Evolutionary conservation across 2,797 vertebrate species (phyloP), one percentile per base, ranked within the genome.

Genomic region (Hoplostethus mediterraneus): DNA sequence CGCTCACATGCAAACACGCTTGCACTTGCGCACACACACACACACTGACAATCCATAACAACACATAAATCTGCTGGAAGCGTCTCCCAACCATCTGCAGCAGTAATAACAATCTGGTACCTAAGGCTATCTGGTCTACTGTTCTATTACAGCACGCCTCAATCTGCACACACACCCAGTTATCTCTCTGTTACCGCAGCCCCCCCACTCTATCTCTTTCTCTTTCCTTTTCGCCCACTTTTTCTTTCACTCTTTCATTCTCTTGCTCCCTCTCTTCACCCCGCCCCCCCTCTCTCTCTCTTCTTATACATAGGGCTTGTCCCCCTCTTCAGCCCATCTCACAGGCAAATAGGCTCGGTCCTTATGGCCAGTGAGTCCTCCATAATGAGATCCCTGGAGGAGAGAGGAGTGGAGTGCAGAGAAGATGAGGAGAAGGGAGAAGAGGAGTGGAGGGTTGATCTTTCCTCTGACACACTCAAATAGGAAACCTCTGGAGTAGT

Each of bases 341-440:
- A 30, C 79, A 65, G 36, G 0, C 63, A 74, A 51, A 80, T 79
- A 25, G 57, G 69, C 71, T 77, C 55, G 0, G 69, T 77, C 66
- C 72, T 80, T 63, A 68, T 83, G 80, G 66, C 73, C 86, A 67
- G 75, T 64, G 73, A 81, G 75, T 86, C 75, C 68, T 53, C 79
- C 76, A 58, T 93, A 92, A 93, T 93, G 86, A 94, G 91, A 63
- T 90, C 91, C 89, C 91, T 40, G 58, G 90, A 90, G 92, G 73
- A 80, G 74, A 68, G 64, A 47, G 56, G 67, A 84, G 84, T 60
- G 75, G 71, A 0, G 13, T 75, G 48, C 82, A 83, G 63, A 82
- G 66, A 21, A 48, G 75, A 12, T 4, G 51, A 28, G 28, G 51
- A 73, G 54, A 51, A 67, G 48, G 56, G 45, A 75, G 75, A 36